phyloP scores from a whole-genome alignment of 30 jellyfish, hydroid and myxozoan genomes.

The Pseudorhiza aurosa region DNA sequence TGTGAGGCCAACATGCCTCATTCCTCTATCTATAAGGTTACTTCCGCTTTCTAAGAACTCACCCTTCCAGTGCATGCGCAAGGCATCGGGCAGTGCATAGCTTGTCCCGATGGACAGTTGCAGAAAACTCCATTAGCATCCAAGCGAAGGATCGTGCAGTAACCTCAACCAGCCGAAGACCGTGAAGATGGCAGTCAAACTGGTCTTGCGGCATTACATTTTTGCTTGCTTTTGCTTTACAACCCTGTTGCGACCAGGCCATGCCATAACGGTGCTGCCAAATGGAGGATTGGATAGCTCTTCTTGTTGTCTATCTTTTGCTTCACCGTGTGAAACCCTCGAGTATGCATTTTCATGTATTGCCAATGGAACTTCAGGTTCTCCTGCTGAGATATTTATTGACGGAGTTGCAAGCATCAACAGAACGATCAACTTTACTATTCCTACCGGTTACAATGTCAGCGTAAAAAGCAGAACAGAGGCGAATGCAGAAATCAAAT shows the following conservation, averaged over 20 bases:
- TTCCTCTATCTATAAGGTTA: no score
- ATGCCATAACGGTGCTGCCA: not conserved
- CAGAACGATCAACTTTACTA: not conserved
- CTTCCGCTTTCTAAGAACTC: no score
- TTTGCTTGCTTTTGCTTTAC: no score
- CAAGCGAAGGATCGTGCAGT: no score
- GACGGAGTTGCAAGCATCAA: constrained; percentile 5
- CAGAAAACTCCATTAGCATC: no score
- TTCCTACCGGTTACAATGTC: constrained; percentile 8
- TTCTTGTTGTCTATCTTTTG: not conserved
- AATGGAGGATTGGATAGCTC: not conserved
- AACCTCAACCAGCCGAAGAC: no score
- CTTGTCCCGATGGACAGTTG: no score
- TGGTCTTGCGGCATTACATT: no score
- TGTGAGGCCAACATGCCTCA: no score
- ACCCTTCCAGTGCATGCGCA: no score
- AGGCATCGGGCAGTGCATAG: no score
- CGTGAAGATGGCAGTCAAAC: no score
- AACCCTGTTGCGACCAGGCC: not conserved
- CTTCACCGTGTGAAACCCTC: not conserved
- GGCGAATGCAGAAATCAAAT: not conserved
- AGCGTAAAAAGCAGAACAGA: not conserved
- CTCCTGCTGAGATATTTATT: not conserved
- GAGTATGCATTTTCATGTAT: constrained; percentile 16
- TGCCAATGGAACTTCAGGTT: not conserved